Base-by-base conservation (phyloP, 2,888 invertebrate genomes). In the Caradrina kadenii region DNA sequence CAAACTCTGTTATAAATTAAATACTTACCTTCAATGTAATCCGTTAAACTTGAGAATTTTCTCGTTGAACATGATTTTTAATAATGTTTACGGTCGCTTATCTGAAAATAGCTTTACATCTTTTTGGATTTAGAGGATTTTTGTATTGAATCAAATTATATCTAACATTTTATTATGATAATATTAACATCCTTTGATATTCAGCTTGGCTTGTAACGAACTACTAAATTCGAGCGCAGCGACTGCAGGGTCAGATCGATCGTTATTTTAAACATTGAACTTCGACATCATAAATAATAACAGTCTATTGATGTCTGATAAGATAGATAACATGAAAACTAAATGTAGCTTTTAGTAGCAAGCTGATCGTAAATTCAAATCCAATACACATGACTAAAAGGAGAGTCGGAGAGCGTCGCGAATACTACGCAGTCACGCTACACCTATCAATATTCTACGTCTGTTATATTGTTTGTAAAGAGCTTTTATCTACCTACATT, bases 331-430 rank as follows among this genome's bases (percentile, higher is more conserved):
- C 76, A 81, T 80, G 79, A 77, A 84, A 86, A 82, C 76, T 76
- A 81, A 86, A 85, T 79, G 79, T 83, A 75, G 78, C 82, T 85
- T 84, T 83, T 76, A 81, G 84, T 80, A 76, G 73, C 74, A 73
- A 83, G 68, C 76, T 85, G 83, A 84, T 88, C 87, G 83, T 89
- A 88, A 88, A 89, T 89, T 87, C 86, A 87, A 88, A 87, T 86
- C 79, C 81, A 84, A 86, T 89, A 81, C 84, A 82, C 80, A 82
- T 79, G 82, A 75, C 76, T 84, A 81, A 87, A 85, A 87, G 82
- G 83, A 81, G 82, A 75, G 65, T 67, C 77, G 68, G 75, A 83
- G 78, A 86, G 81, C 81, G 78, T 81, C 75, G 79, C 76, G 68
- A 86, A 88, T 87, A 80, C 73, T 81, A 74, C 80, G 61, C 26